Evolutionary conservation across 1,140 invertebrate genomes (phyloP), one percentile per base, ranked within the genome.

Genomic region (Cydia fagiglandana): DNA sequence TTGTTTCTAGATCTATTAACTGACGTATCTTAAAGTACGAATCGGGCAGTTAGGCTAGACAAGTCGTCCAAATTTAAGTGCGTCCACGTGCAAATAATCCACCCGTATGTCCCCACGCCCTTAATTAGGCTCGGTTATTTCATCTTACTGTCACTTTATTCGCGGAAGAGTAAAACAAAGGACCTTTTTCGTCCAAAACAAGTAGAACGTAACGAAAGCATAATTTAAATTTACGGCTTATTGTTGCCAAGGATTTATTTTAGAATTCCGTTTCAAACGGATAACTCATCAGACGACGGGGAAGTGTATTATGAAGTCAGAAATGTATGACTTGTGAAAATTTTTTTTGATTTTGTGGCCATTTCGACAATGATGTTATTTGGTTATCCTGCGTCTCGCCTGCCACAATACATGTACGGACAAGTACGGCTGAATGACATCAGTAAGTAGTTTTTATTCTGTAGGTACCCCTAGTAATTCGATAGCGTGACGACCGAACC

Each of bases 51-150:
- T 24, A 24, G 24, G 24, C 24, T 2, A 24, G 24, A 24, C 24
- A 24, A 2, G 24, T 24, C 24, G 24, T 24, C 24, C 24, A 24
- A 24, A 24, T 24, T 0, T 45, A 45, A 10, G 12, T 6, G 61
- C 82, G 73, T 73, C 20, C 28, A 53, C 75, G 61, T 68, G 13
- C 64, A 13, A 17, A 81, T 77, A 74, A 75, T 47, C 24, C 15
- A 1, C 34, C 76, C 82, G 82, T 88, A 77, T 80, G 77, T 84
- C 75, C 77, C n/a, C 78, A 70, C 17, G 66, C 56, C 73, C 77
- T 80, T 90, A 90, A 90, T 90, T 90, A 90, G 87, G 79, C 81
- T 79, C 81, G 79, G 82, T 83, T 83, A 84, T 83, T 89, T 89
- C 83, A 86, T 80, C 83, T 85, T 80, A 83, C 84, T 90, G 88